Conservation (phyloP, 2,113 vertebrate species). For the Mola mola region DNA sequence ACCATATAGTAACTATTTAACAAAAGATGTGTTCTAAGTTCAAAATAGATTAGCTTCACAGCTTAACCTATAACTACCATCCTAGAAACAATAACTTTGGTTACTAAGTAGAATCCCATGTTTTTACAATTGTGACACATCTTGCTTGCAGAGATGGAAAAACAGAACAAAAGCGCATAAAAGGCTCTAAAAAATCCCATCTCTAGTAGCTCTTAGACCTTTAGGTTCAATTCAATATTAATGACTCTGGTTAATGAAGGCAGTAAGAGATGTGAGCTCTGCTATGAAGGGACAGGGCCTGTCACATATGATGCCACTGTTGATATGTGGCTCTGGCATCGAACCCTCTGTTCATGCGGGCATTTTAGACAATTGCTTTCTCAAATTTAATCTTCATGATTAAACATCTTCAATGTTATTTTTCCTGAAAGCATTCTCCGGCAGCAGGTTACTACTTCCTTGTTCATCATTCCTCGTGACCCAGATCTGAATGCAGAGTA, state of each 20-base stretch:
- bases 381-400: slow-evolving; percentile 36
- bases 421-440: not conserved
- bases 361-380: slow-evolving; percentile 58
- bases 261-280: slow-evolving; percentile 31
- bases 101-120: not conserved
- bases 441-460: slow-evolving; percentile 13
- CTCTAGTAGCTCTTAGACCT: not conserved
- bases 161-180: not conserved
- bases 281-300: slow-evolving; percentile 27
- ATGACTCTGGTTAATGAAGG: slow-evolving; percentile 33
- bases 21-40: no score
- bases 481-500: slow-evolving; percentile 13
- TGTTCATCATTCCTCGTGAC: slow-evolving; percentile 13
- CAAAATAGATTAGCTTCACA: no score
- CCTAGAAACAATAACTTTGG: no score
- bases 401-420: no score
- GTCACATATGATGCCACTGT: slow-evolving; percentile 48
- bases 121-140: not conserved
- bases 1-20: no score
- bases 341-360: slow-evolving; percentile 25
- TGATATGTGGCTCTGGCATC: slow-evolving; percentile 20
- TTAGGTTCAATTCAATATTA: slow-evolving; percentile 41
- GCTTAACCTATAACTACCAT: no score
- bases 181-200: not conserved
- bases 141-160: not conserved